These are phyloP conservation scores for Phodopus roborovskii DNA, from an alignment of 2,113 vertebrate genomes.

Conservation along the genomic window DNA sequence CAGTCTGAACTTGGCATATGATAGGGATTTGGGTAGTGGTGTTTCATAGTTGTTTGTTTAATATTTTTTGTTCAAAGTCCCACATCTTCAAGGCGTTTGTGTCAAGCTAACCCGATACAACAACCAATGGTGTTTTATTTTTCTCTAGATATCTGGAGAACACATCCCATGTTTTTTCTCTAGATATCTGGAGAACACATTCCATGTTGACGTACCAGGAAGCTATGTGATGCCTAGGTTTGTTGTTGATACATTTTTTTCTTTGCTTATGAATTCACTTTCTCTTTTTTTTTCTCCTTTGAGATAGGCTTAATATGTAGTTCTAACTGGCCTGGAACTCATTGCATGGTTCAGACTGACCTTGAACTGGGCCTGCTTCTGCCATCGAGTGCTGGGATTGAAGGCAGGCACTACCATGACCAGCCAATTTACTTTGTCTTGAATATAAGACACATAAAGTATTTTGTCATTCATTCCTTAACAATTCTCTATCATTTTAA, in stretches of 20 bases:
- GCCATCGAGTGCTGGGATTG: not conserved
- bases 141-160: constrained; percentile 41
- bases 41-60: constrained; percentile 43
- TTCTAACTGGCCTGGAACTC: not conserved
- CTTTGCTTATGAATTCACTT: constrained; percentile 3
- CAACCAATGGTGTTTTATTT: not conserved
- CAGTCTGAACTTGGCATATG: not conserved
- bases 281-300: not conserved
- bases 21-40: not conserved
- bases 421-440: not conserved
- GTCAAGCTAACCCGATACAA: constrained; percentile 21
- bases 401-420: not conserved
- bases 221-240: not conserved
- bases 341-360: not conserved
- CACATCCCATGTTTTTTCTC: no score
- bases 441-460: not conserved
- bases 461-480: not conserved
- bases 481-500: not conserved
- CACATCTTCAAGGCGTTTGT: not conserved
- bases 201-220: not conserved
- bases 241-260: not conserved
- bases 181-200: constrained; percentile 37
- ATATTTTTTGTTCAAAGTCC: not conserved
- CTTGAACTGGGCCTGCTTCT: not conserved
- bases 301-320: not conserved